Base-by-base conservation (phyloP, 2,797 vertebrate genomes). In the Lacerta bilineata region DNA sequence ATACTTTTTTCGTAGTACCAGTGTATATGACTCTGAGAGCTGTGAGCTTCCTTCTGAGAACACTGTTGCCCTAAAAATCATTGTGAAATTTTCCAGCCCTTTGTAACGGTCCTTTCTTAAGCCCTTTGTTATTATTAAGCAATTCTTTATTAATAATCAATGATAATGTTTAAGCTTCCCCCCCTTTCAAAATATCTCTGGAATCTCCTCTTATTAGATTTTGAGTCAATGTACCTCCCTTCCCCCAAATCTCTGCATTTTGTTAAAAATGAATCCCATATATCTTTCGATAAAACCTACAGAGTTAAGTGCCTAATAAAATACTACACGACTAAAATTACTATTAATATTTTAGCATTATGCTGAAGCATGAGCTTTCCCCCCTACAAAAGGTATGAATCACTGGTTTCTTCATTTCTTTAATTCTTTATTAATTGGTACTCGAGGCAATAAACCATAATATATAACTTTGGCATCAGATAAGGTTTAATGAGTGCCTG, bases 381-480 rank as follows among this genome's bases (percentile, higher is more conserved):
- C 55, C 55, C 86, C 8, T 13, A 90, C 90, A 92, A 96, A 89
- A 96, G 93, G 95, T 96, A 96, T 96, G 95, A 97, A 96, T 97
- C 96, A 96, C 93, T 95, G 94, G 89, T 94, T 97, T 96, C 88
- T 96, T 95, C 96, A 97, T 97, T 97, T 96, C 95, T 96, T 97
- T 97, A 97, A 97, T 97, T 97, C 95, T 95, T 95, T 96, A 96
- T 97, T 97, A 97, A 97, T 97, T 97, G 96, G 91, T 95, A 95
- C 96, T 97, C 95, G 94, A 96, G 95, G 96, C 96, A 96, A 96
- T 96, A 97, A 97, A 96, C 95, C 96, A 96, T 96, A 96, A 95
- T 95, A 94, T 93, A 96, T 94, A 96, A 96, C 95, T 95, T 95
- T 93, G 90, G 92, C 91, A 96, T 96, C 94, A 95, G 96, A 96